Percentiles rank a stretch among this genome's conserved stretches.
Evolutionary conservation across 2,797 vertebrate species (phyloP).

Genomic region (Chrosomus eos): DNA sequence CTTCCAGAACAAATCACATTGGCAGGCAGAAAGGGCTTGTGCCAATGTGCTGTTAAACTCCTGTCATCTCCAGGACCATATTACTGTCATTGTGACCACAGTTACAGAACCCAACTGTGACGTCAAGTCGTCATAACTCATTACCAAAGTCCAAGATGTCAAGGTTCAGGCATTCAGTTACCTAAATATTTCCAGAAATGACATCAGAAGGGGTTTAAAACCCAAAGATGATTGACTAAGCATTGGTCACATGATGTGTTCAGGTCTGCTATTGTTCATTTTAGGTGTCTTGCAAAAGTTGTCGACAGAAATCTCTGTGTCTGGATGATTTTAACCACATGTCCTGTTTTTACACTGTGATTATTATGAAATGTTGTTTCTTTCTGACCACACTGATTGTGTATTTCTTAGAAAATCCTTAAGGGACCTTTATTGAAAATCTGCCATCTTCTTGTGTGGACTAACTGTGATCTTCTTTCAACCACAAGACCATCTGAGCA

Average conservation of each 20-base stretch:
- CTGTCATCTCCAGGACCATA: slow-evolving; percentile 29
- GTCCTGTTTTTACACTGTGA: background rate
- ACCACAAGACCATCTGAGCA: background rate
- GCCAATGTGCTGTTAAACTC: slow-evolving; percentile 50
- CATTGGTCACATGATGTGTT: background rate
- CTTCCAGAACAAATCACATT: slow-evolving; percentile 68
- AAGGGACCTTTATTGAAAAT: background rate
- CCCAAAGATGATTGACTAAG: background rate
- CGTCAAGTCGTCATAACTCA: slow-evolving; percentile 69
- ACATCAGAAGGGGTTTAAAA: slow-evolving; percentile 57
- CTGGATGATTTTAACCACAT: background rate
- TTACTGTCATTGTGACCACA: slow-evolving; percentile 63
- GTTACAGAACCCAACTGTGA: slow-evolving; percentile 62
- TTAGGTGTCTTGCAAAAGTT: background rate
- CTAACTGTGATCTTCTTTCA: slow-evolving; percentile 3
- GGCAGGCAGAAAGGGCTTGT: slow-evolving; percentile 11
- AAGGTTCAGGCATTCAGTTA: slow-evolving; percentile 68
- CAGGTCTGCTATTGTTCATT: background rate
- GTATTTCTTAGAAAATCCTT: background rate
- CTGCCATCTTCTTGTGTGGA: background rate
- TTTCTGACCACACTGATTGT: background rate
- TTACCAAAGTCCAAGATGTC: slow-evolving; percentile 65
- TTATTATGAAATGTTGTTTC: background rate
- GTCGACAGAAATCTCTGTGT: background rate
- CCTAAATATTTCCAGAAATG: slow-evolving; percentile 70